phyloP scores from a whole-genome alignment of 2,113 vertebrate genomes.

The Corythornis vintsioides region DNA sequence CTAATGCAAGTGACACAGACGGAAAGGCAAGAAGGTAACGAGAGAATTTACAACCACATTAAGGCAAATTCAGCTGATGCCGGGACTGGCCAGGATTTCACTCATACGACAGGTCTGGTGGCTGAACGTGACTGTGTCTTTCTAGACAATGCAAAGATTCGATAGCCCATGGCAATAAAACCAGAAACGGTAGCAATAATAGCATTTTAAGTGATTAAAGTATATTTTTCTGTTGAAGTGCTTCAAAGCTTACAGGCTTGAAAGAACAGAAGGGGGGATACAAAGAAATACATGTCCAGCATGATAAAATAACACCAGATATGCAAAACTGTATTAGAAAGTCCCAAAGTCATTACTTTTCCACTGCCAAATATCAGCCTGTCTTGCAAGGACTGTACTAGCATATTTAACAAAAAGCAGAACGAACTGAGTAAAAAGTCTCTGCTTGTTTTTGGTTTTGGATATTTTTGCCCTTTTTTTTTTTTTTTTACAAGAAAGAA shows the following conservation, averaged over 20 bases:
- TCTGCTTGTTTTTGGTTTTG: no score
- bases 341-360: not conserved
- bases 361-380: not conserved
- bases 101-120: no score
- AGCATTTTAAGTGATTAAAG: not conserved
- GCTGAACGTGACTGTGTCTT: not conserved
- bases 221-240: not conserved
- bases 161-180: not conserved
- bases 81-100: not conserved
- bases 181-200: not conserved
- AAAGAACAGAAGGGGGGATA: rapidly evolving
- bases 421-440: not conserved
- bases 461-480: no score
- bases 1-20: not conserved
- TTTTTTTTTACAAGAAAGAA: not conserved
- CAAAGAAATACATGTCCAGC: not conserved
- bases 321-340: not conserved
- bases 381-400: not conserved
- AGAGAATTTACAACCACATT: not conserved
- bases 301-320: not conserved
- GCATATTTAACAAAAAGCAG: not conserved
- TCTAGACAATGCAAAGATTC: not conserved
- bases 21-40: not conserved
- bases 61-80: not conserved
- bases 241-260: not conserved